Evolutionary conservation across 2,797 vertebrate species (phyloP), one percentile per base, ranked within the genome.

Genomic region (Poeciliopsis gracilis): DNA sequence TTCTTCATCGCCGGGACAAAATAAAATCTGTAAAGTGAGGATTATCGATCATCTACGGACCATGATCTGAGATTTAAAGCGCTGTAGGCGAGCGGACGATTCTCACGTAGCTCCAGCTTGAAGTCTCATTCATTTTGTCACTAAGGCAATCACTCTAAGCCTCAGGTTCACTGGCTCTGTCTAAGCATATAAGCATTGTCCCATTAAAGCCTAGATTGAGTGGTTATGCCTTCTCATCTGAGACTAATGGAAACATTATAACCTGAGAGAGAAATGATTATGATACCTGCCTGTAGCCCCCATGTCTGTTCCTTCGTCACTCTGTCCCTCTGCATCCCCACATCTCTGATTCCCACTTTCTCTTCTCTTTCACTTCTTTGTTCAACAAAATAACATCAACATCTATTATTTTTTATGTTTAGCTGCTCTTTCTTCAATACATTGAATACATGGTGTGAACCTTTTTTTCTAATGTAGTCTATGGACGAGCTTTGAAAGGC

Each of bases 191-290:
- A 88, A 88, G 85, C 84, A 87, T 74, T 16, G 71, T 90, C 88
- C 85, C 89, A 90, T 92, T 91, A 89, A 80, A 66, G 86, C 74
- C 75, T 38, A 86, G 89, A 92, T 90, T 84, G 88, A 93, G 87
- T 85, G 87, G 90, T 91, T 90, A 90, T 86, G 90, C 89, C 84
- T 88, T 82, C 77, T 87, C 73, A 71, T 89, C 87, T 90, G 89
- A 90, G 82, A 91, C 86, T 92, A 92, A 93, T 93, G 86, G 89
- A 80, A 78, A 89, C 87, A 92, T 92, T 92, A 92, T 90, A 85
- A 90, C 86, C 87, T 75, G 86, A 85, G 86, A 86, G 80, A 74
- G 74, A 86, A 76, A 88, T 84, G 86, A 89, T 90, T 86, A 82
- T 83, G 84, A 76, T 73, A 89, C 86, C 86, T 84, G 86, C 43